Conservation (phyloP, 2,113 vertebrate genomes). For the Petromus typicus region DNA sequence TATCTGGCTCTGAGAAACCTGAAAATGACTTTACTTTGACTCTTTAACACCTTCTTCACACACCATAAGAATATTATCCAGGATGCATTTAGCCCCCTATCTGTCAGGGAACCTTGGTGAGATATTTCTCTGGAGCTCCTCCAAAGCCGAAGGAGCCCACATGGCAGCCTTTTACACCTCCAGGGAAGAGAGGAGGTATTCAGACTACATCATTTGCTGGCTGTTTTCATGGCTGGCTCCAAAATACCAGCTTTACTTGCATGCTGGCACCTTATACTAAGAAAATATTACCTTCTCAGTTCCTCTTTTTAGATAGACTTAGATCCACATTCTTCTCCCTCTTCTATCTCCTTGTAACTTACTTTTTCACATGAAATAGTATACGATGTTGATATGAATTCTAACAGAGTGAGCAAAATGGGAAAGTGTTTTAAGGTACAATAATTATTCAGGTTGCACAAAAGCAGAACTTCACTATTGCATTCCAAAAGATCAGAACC, state of each 20-base stretch:
- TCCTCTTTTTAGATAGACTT: constrained; percentile 55
- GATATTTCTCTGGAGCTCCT: constrained; percentile 81
- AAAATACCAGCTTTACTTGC: constrained; percentile 66
- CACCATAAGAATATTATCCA: constrained; percentile 65
- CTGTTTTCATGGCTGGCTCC: constrained; percentile 75
- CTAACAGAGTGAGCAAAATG: constrained; percentile 16
- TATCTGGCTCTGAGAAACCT: constrained; percentile 74
- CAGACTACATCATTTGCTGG: constrained; percentile 66
- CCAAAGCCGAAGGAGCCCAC: constrained; percentile 77
- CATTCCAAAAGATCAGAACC: constrained; percentile 32
- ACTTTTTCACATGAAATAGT: background rate
- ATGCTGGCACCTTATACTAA: constrained; percentile 66
- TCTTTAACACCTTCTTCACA: constrained; percentile 81
- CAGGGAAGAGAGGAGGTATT: constrained; percentile 75
- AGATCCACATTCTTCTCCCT: background rate
- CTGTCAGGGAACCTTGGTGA: constrained; percentile 78
- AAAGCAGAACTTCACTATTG: constrained; percentile 26
- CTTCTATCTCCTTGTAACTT: background rate
- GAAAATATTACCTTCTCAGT: constrained; percentile 75
- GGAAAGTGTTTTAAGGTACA: constrained; percentile 26
- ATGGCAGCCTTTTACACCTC: constrained; percentile 82
- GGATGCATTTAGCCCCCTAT: constrained; percentile 75
- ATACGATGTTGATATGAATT: background rate
- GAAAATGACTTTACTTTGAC: constrained; percentile 80
- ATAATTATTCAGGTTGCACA: constrained; percentile 18